Conservation (phyloP, 2,113 vertebrate species). For the Tinamus guttatus region DNA sequence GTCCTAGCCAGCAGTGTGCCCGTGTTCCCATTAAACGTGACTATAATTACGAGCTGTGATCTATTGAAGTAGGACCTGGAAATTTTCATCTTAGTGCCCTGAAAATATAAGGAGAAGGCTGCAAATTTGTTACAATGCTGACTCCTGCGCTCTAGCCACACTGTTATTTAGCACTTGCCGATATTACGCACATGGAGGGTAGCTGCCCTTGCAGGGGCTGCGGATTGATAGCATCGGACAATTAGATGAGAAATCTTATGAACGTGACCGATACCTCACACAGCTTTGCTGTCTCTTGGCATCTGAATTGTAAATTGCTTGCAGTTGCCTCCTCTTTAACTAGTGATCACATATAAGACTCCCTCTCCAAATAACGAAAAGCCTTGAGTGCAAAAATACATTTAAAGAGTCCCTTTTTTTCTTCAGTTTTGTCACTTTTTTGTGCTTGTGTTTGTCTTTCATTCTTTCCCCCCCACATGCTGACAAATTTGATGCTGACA, state of each 20-base stretch:
- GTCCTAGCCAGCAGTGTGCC: slow-evolving; percentile 12
- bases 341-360: neutral
- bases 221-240: neutral
- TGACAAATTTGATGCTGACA: neutral
- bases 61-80: slow-evolving; percentile 31
- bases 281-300: neutral
- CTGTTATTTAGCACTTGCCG: neutral
- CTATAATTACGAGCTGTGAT: slow-evolving; percentile 36
- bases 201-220: neutral
- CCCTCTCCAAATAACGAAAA: neutral
- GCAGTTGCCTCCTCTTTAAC: neutral
- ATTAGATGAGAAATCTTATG: slow-evolving; percentile 21
- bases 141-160: neutral
- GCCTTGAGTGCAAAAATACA: neutral
- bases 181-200: neutral
- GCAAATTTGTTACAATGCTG: neutral
- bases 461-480: neutral
- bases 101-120: neutral
- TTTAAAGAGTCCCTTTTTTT: neutral
- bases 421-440: neutral
- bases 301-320: neutral
- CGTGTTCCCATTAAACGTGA: slow-evolving; percentile 20
- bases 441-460: neutral
- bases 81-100: slow-evolving; percentile 21
- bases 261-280: neutral